phyloP scores from a whole-genome alignment of 2,113 vertebrate species.

The Cheirogaleus medius region DNA sequence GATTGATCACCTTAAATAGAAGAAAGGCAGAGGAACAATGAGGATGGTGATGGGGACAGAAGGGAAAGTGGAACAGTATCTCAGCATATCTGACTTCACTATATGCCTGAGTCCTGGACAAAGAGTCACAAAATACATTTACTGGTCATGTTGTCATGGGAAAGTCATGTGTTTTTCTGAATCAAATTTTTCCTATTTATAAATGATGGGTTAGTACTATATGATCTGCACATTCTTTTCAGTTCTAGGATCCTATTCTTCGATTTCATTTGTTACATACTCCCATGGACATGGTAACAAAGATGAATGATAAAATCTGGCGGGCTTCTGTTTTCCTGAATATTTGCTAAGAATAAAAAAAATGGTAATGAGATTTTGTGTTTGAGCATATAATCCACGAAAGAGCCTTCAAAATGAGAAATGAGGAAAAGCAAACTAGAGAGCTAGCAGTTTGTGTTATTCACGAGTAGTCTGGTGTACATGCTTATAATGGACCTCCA shows the following conservation, averaged over 20 bases:
- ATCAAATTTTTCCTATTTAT: neutral
- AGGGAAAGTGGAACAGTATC: neutral
- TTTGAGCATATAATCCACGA: neutral
- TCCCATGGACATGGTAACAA: neutral
- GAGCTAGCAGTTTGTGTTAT: neutral
- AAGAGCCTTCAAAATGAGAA: constrained; percentile 49
- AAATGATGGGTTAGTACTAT: neutral
- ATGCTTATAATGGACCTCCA: neutral
- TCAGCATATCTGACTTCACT: neutral
- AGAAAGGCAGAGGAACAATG: neutral
- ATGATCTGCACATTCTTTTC: neutral
- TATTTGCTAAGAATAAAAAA: constrained; percentile 42
- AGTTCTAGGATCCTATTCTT: neutral
- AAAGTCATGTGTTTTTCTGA: neutral
- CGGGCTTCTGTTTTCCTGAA: constrained; percentile 5
- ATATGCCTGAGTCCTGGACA: neutral
- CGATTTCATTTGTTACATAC: neutral
- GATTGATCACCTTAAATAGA: neutral
- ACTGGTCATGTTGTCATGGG: neutral
- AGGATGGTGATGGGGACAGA: neutral
- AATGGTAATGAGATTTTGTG: neutral
- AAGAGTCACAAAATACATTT: neutral
- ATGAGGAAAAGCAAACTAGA: neutral
- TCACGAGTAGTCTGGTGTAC: neutral
- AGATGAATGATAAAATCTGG: constrained; percentile 18